phyloP scores from a whole-genome alignment of 2,113 vertebrate species.

The Corvus hawaiiensis region DNA sequence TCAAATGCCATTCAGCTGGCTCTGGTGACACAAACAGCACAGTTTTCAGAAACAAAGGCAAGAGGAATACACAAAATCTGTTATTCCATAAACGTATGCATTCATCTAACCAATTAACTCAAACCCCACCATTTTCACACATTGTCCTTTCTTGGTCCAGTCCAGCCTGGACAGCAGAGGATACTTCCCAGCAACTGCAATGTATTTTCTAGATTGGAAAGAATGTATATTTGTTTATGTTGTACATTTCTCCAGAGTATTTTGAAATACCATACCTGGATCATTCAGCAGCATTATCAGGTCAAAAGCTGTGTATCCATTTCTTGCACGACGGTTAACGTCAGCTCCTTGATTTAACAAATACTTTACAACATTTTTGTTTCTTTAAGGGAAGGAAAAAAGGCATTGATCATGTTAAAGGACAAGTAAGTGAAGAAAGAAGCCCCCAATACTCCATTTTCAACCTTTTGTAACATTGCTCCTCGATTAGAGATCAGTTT shows the following conservation, averaged over 20 bases:
- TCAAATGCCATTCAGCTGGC: not conserved
- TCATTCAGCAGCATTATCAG: conserved; percentile 95
- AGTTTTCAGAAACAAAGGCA: not conserved
- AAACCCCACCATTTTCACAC: not conserved
- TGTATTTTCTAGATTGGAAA: not conserved
- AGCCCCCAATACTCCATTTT: not conserved
- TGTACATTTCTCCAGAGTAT: not conserved
- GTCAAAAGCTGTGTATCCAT: conserved; percentile 96
- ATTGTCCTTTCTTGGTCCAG: not conserved
- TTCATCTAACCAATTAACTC: not conserved
- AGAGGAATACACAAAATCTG: not conserved
- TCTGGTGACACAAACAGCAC: not conserved
- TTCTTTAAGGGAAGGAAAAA: conserved; percentile 72
- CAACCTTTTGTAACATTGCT: not conserved
- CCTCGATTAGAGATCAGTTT: not conserved
- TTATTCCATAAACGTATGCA: fast-evolving
- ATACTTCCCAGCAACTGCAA: not conserved
- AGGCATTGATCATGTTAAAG: not conserved
- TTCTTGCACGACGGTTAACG: conserved; percentile 91
- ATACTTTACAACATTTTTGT: conserved; percentile 94
- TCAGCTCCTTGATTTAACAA: conserved; percentile 91
- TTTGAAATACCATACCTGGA: conserved; percentile 77
- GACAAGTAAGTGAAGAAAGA: not conserved
- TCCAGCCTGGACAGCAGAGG: not conserved
- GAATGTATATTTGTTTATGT: not conserved